phyloP scores from a whole-genome alignment of 2,797 vertebrate genomes.

The Rhinophrynus dorsalis region DNA sequence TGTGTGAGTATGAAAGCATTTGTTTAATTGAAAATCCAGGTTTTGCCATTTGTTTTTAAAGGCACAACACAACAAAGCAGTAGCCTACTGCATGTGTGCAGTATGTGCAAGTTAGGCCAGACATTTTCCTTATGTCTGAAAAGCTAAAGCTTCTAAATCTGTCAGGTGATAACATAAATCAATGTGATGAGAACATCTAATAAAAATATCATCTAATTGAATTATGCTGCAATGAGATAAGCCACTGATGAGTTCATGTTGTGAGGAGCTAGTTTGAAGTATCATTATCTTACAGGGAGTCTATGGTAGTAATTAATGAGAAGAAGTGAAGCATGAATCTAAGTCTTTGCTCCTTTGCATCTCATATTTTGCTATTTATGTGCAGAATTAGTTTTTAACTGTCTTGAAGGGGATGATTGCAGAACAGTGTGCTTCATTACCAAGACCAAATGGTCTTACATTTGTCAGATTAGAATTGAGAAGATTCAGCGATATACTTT shows the following conservation, averaged over 20 bases:
- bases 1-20: too few species aligned
- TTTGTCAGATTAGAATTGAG: background rate
- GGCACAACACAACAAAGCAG: too few species aligned
- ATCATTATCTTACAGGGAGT: constrained; percentile 51
- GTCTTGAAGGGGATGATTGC: background rate
- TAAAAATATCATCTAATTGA: constrained; percentile 43
- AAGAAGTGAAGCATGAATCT: constrained; percentile 44
- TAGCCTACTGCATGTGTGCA: too few species aligned
- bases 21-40: too few species aligned
- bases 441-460: background rate
- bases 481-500: too few species aligned
- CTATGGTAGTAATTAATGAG: constrained; percentile 50
- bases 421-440: background rate
- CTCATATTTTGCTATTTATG: constrained; percentile 33
- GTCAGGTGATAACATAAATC: constrained; percentile 34
- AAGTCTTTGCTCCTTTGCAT: constrained; percentile 26
- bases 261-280: constrained; percentile 55
- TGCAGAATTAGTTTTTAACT: constrained; percentile 2
- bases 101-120: background rate
- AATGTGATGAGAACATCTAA: constrained; percentile 23
- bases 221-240: constrained; percentile 52
- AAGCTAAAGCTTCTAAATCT: constrained; percentile 53
- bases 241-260: constrained; percentile 33
- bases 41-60: too few species aligned
- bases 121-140: too few species aligned